Evolutionary conservation across 1,140 invertebrate species (phyloP), one percentile per base, ranked within the genome.

Genomic region (Aleiodes sp.): DNA sequence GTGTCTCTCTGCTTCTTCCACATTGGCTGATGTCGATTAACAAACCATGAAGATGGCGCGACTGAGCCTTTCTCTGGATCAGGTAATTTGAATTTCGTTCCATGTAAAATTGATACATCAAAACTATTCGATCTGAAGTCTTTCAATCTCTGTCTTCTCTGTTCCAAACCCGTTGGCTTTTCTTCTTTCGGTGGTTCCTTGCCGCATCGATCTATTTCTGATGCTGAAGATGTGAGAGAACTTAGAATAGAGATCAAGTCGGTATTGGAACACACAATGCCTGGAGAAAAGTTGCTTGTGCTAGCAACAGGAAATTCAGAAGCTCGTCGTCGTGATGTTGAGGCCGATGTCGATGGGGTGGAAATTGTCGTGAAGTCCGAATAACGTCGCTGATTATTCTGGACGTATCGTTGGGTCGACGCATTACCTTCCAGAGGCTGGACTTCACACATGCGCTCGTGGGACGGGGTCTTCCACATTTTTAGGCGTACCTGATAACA

Each of bases 181-280:
- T 76, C 73, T 28, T 79, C 73, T 65, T 76, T 16, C 71, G 70
- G 70, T 59, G 76, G 76, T 28, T 84, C 72, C 39, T 86, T 56
- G 62, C 79, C 85, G 59, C 83, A 84, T 29, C 80, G 79, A 75
- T 93, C 90, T 75, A 94, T 93, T 78, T 94, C 93, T 62, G 91
- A 92, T 10, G 92, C 91, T 7, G 93, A 94, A 0, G 92, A 92
- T 4, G 93, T 93, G 64, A 95, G 86, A 4, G 92, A 92, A 72
- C 92, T 93, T 43, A 95, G 88, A 80, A 94, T 93, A 60, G 90
- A 91, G 65, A 91, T 90, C 10, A 95, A 87, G 80, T 95, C 93
- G 10, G 91, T 93, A 77, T 94, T 93, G 52, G 93, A 91, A 82
- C 92, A 93, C 39, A 94, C 88, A 41, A 94, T 90, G 0, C 91